Conservation (phyloP, 2,113 vertebrate species). For the Gavialis gangeticus region DNA sequence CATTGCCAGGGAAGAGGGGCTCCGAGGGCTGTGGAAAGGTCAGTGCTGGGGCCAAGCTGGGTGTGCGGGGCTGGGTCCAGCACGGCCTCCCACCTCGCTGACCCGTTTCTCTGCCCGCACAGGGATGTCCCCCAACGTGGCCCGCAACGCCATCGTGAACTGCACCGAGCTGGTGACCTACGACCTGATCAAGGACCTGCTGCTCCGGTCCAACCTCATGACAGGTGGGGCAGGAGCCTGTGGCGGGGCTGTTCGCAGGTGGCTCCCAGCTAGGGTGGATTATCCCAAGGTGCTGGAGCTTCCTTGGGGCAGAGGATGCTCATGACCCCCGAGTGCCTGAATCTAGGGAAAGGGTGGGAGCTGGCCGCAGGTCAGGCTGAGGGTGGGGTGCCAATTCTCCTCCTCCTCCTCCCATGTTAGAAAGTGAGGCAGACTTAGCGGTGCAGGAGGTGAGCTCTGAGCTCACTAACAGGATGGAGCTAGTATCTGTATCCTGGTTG, state of each 20-base stretch:
- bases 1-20: slow-evolving; percentile 88
- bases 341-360: too few species aligned
- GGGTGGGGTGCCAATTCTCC: too few species aligned
- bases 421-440: too few species aligned
- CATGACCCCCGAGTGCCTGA: too few species aligned
- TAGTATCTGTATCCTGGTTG: too few species aligned
- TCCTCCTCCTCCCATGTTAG: too few species aligned
- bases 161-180: slow-evolving; percentile 94
- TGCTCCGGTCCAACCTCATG: slow-evolving; percentile 88
- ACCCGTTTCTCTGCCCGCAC: not conserved
- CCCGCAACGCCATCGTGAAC: slow-evolving; percentile 91
- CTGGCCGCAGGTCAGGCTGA: too few species aligned
- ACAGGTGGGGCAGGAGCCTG: slow-evolving; percentile 79
- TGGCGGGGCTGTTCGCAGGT: not conserved
- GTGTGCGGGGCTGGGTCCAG: too few species aligned
- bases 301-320: not conserved
- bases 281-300: not conserved
- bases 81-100: not conserved
- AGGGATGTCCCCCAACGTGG: slow-evolving; percentile 91
- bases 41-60: not conserved
- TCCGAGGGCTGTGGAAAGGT: slow-evolving; percentile 92
- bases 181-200: slow-evolving; percentile 90
- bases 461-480: too few species aligned
- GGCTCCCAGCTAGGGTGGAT: not conserved
- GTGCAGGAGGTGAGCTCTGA: too few species aligned